phyloP scores from a whole-genome alignment of 2,113 vertebrate species.

The Zosterops hypoxanthus region DNA sequence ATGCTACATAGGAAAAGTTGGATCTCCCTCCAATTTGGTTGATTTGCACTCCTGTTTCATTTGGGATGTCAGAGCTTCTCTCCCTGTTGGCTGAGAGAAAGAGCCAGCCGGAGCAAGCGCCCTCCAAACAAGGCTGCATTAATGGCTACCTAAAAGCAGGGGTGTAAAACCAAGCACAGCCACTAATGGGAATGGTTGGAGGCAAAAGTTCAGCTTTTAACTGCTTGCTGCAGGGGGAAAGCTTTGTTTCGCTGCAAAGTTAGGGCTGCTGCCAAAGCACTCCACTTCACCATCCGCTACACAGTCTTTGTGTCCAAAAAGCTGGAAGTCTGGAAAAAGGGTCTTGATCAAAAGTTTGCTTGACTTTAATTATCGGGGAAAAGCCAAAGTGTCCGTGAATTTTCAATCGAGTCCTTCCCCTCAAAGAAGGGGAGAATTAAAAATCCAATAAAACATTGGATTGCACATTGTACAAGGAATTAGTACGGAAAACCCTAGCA shows the following conservation, averaged over 20 bases:
- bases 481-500: neutral
- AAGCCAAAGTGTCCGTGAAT: neutral
- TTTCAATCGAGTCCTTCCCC: neutral
- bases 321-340: neutral
- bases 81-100: neutral
- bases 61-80: neutral
- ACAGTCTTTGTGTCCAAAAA: neutral
- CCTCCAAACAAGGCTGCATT: neutral
- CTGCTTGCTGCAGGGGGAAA: neutral
- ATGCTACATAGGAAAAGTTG: neutral
- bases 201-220: neutral
- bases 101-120: rapidly evolving
- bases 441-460: neutral
- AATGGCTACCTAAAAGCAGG: neutral
- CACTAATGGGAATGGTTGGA: neutral
- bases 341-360: neutral
- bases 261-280: neutral
- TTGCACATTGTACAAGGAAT: neutral
- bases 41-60: neutral
- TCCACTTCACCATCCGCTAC: rapidly evolving
- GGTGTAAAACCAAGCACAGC: neutral
- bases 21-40: neutral
- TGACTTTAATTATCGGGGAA: neutral
- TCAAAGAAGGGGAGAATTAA: neutral
- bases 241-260: neutral